These are phyloP conservation scores for Amazona vittata DNA, from an alignment of 2,113 vertebrate genomes.

Conservation along the genomic window DNA sequence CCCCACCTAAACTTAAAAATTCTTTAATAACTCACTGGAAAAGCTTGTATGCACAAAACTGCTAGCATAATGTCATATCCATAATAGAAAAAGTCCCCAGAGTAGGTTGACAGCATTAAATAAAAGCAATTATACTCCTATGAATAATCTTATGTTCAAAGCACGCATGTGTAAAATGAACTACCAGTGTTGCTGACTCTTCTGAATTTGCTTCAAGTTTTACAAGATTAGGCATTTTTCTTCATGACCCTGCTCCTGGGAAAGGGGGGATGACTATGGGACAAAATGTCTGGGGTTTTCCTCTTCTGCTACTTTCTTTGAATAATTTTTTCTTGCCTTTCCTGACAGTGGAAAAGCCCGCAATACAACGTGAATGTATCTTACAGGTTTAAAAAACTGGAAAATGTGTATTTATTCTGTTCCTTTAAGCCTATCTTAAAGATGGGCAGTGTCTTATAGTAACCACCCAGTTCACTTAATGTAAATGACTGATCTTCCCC, in stretches of 20 bases:
- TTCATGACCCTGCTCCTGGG: background rate
- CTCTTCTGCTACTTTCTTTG: background rate
- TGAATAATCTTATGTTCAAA: background rate
- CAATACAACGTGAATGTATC: background rate
- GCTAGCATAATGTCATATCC: background rate
- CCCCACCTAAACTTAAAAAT: background rate
- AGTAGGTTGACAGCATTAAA: background rate
- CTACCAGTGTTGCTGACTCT: background rate
- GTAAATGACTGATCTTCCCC: background rate
- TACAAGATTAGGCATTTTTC: background rate
- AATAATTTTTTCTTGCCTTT: background rate
- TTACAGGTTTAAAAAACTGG: background rate
- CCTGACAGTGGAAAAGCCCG: background rate
- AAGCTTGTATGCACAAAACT: accelerated
- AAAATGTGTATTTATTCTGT: background rate
- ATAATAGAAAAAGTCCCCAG: background rate
- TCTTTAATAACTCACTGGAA: background rate
- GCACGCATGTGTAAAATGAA: background rate
- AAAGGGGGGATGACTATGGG: background rate
- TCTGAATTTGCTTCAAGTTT: background rate
- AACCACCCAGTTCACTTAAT: background rate
- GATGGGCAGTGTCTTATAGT: background rate
- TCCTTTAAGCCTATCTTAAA: background rate
- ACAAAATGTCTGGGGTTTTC: background rate
- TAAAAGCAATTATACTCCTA: background rate